Percentiles rank a stretch among this genome's conserved stretches.
phyloP scores from a whole-genome alignment of 2,113 vertebrate genomes.

The Mungos mungo region DNA sequence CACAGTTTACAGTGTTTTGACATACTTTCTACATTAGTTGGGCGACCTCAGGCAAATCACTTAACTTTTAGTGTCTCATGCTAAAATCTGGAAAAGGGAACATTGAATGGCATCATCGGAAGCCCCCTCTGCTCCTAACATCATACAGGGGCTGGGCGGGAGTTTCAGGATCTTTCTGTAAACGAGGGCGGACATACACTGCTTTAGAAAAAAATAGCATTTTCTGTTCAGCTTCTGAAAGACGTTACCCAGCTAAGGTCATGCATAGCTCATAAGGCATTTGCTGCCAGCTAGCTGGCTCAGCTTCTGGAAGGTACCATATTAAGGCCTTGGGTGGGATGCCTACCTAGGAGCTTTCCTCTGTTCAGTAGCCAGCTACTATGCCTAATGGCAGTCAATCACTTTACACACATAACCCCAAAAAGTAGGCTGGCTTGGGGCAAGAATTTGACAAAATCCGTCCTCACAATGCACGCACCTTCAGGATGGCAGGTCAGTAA shows the following conservation, averaged over 20 bases:
- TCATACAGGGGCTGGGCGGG: not conserved
- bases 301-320: constrained; percentile 1
- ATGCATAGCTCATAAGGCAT: not conserved
- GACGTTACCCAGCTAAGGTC: not conserved
- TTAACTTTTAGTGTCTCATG: not conserved
- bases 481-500: not conserved
- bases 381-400: not conserved
- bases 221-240: constrained; percentile 37
- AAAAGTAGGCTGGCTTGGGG: not conserved
- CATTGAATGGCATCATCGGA: not conserved
- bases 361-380: not conserved
- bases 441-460: not conserved
- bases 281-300: constrained; percentile 8
- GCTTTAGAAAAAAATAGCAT: not conserved
- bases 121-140: not conserved
- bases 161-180: not conserved
- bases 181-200: constrained; percentile 10
- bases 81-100: constrained; percentile 25
- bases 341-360: not conserved
- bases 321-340: not conserved
- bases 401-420: not conserved
- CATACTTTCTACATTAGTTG: constrained; percentile 38
- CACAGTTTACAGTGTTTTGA: not conserved
- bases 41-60: constrained; percentile 26
- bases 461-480: not conserved